Evolutionary conservation across 2,113 vertebrate genomes (phyloP), one percentile per base, ranked within the genome.

Genomic region (Sorex araneus): DNA sequence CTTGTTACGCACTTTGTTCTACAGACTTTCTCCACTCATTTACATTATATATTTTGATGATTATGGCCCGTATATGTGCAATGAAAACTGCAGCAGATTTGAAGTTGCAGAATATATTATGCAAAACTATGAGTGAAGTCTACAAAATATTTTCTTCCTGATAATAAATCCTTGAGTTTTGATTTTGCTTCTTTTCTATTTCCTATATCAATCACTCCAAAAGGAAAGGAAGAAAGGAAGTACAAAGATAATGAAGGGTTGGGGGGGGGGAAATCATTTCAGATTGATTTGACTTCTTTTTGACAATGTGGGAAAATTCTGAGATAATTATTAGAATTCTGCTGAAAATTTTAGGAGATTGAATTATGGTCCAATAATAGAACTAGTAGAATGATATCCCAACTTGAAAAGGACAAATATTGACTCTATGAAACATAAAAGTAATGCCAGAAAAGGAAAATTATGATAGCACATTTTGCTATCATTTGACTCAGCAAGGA

Each of bases 381-480:
- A 80, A 67, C 11, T 60, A 85, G 54, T 16, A 47, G 91, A 93
- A 85, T 82, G 60, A 95, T 69, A 71, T 25, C 32, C 16, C 40
- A n/a, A 45, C 67, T 87, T 45, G 27, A 34, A 45, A 71, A 73
- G 78, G 43, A 10, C 43, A 85, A 91, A 67, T 82, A 66, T 89
- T 88, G 63, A 91, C 75, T 91, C 18, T 91, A 11, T 83, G 54
- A 76, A 88, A 85, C 69, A 66, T 60, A 87, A 79, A 86, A 67
- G 27, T 71, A 85, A 85, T 81, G 32, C 7, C 76, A 57, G 66
- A 32, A 87, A 81, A 50, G 18, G 71, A 84, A 94, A 80, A 71
- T 80, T 80, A 63, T 40, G 11, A 78, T 19, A 93, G 78, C 28
- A 71, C 4, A 63, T 70, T 84, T 77, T 32, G 50, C 64, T 71